A percentile compares a stretch with the other conserved stretches of the same genome.
Conservation (phyloP, 1,140 invertebrate genomes). For the Tribolium castaneum region DNA sequence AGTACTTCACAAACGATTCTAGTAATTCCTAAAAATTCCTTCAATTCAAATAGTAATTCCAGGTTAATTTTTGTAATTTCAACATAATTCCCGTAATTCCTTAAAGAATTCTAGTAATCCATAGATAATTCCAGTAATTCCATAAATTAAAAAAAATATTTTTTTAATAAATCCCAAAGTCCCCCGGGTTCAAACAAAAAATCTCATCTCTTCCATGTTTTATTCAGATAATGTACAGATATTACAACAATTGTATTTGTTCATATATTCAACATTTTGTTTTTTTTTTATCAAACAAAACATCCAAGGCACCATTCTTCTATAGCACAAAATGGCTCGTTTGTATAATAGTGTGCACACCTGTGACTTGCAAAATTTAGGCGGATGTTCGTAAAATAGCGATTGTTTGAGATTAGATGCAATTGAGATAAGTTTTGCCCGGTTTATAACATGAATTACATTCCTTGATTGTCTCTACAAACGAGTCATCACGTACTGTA, state of each 20-base stretch:
- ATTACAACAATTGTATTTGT: conserved; percentile 61
- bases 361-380: not conserved
- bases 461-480: conserved; percentile 14
- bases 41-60: no score
- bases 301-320: conserved; percentile 62
- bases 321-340: conserved; percentile 49
- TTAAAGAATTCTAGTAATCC: no score
- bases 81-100: no score
- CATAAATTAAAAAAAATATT: no score
- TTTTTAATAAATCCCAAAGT: no score
- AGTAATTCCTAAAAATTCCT: no score
- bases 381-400: not conserved
- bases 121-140: no score
- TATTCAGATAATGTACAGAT: conserved; percentile 61
- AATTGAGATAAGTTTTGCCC: conserved; percentile 18
- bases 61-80: no score
- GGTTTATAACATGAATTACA: conserved; percentile 32
- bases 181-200: not conserved
- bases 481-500: conserved; percentile 51
- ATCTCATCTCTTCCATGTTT: conserved; percentile 41
- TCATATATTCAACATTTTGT: conserved; percentile 56
- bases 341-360: conserved; percentile 18
- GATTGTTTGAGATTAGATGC: conserved; percentile 20
- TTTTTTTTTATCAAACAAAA: conserved; percentile 60
- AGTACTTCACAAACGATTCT: no score